A percentile compares a stretch with the other conserved stretches of the same genome.
Evolutionary conservation across 2,113 vertebrate species (phyloP).

Genomic region (Nesoenas mayeri): DNA sequence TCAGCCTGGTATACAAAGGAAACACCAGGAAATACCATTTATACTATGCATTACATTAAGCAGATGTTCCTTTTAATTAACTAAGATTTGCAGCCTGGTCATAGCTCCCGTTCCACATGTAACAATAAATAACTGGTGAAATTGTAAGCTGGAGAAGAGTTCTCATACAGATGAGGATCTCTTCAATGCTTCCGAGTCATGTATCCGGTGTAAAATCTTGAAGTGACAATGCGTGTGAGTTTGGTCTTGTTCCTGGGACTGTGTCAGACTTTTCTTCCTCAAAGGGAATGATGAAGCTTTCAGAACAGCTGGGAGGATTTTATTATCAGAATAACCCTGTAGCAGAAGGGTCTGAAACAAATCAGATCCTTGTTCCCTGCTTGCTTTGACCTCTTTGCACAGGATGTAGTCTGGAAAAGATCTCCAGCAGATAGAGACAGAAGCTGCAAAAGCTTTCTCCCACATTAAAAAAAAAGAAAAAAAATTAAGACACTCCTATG

Average conservation of each 20-base stretch:
- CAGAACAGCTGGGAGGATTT: not conserved
- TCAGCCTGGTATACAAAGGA: conserved; percentile 2
- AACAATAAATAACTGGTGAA: not conserved
- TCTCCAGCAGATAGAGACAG: not conserved
- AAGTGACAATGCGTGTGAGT: not conserved
- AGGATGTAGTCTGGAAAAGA: not conserved
- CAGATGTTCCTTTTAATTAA: conserved; percentile 49
- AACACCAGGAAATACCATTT: conserved; percentile 33
- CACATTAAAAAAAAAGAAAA: not conserved
- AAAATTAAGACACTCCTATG: rapidly evolving
- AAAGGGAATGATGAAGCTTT: not conserved
- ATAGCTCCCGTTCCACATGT: not conserved
- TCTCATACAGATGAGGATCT: not conserved
- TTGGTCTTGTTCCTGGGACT: not conserved
- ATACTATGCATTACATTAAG: not conserved
- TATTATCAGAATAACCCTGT: not conserved
- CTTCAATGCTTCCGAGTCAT: not conserved
- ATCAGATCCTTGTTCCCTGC: not conserved
- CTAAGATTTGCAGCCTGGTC: not conserved
- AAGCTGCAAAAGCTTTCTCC: not conserved
- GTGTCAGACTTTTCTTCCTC: not conserved
- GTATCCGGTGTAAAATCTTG: not conserved
- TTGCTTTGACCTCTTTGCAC: not conserved
- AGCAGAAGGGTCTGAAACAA: not conserved
- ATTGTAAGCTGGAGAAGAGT: not conserved